A percentile compares a stretch with the other conserved stretches of the same genome.
phyloP scores from a whole-genome alignment of 1,140 invertebrate genomes.

The Maniola jurtina region DNA sequence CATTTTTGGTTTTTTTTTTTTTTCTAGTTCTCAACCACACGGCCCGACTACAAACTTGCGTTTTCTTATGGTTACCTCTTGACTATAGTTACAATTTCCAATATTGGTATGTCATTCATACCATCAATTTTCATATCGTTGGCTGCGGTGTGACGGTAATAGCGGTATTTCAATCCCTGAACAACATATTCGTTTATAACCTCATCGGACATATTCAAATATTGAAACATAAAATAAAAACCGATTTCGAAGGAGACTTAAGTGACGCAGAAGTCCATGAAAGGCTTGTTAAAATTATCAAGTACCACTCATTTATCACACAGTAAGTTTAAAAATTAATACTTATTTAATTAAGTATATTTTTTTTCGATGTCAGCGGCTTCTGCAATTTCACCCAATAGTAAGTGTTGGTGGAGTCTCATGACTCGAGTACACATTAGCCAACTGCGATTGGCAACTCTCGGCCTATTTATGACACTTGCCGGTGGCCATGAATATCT shows the following conservation, averaged over 20 bases:
- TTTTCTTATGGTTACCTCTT: slow-evolving; percentile 49
- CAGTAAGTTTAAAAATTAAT: slow-evolving; percentile 37
- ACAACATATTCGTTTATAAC: slow-evolving; percentile 44
- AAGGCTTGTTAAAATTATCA: slow-evolving; percentile 37
- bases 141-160: slow-evolving; percentile 31
- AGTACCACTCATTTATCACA: slow-evolving; percentile 49
- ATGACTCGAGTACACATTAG: no score
- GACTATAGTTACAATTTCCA: slow-evolving; percentile 44
- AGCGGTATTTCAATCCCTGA: slow-evolving; percentile 39
- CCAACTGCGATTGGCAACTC: no score
- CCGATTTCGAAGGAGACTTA: slow-evolving; percentile 28
- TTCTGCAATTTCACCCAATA: no score
- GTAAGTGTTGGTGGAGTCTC: no score
- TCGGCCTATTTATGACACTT: no score
- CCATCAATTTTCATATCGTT: slow-evolving; percentile 31
- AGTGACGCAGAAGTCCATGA: slow-evolving; percentile 31
- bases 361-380: neutral
- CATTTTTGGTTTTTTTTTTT: no score
- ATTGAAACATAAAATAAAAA: slow-evolving; percentile 40
- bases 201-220: slow-evolving; percentile 50
- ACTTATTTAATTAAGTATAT: no score
- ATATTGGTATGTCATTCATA: slow-evolving; percentile 39
- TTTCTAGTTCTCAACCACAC: slow-evolving; percentile 35
- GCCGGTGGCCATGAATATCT: no score
- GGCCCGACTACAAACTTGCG: slow-evolving; percentile 36